phyloP scores from a whole-genome alignment of 1,140 invertebrate genomes.

The Drosophila nigrodunni region DNA sequence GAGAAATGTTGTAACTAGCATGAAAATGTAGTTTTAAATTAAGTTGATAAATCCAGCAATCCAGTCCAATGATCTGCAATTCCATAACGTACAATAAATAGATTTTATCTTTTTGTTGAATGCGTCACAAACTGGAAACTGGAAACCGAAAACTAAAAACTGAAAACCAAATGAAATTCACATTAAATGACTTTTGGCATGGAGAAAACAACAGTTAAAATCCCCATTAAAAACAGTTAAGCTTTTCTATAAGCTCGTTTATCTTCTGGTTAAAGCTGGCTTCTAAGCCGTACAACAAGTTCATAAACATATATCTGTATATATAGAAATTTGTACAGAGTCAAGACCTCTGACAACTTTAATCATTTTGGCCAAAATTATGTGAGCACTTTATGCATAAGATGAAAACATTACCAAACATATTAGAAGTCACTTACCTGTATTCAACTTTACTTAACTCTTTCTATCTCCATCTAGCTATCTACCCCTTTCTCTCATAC shows the following conservation, averaged over 20 bases:
- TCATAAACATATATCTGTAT: background rate
- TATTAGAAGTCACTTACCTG: constrained; percentile 11
- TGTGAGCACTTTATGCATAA: constrained; percentile 9
- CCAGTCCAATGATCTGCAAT: constrained; percentile 5
- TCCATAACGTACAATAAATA: constrained; percentile 7
- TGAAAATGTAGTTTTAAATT: background rate
- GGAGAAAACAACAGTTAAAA: constrained; percentile 33
- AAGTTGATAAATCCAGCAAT: too few species aligned
- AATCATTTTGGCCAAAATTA: constrained; percentile 11
- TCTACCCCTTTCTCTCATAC: background rate
- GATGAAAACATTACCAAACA: background rate
- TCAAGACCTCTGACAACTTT: constrained; percentile 1
- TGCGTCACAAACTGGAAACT: constrained; percentile 14
- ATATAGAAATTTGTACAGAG: background rate
- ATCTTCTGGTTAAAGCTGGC: constrained; percentile 14
- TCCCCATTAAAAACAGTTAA: constrained; percentile 34
- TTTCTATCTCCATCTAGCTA: background rate
- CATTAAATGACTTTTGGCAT: constrained; percentile 7
- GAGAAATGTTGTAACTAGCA: constrained; percentile 21
- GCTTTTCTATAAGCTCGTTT: constrained; percentile 20
- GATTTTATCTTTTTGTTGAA: constrained; percentile 5
- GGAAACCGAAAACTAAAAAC: background rate
- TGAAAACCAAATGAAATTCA: constrained; percentile 4
- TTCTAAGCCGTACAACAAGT: constrained; percentile 18
- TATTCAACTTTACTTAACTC: background rate